Conservation (phyloP, 1,140 invertebrate genomes). For the Aphaenogaster rudis region DNA sequence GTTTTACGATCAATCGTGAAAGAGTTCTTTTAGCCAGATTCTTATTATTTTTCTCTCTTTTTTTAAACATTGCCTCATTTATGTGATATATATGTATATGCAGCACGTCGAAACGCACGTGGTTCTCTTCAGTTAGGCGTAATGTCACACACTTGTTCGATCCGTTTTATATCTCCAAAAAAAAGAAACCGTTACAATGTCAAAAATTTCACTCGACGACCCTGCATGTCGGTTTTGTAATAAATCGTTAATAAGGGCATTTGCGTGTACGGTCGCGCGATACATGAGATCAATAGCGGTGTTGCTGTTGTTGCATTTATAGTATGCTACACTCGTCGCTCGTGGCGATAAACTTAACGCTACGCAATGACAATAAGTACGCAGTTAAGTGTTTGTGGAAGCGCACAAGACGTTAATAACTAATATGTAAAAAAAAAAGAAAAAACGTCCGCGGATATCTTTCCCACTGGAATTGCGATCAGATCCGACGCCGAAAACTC, state of each 20-base stretch:
- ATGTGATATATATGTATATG: neutral
- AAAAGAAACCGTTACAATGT: constrained; percentile 15
- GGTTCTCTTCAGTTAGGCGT: neutral
- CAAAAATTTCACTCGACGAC: constrained; percentile 28
- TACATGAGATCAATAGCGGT: constrained; percentile 67
- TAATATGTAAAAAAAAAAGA: constrained; percentile 32
- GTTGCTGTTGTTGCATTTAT: constrained; percentile 27
- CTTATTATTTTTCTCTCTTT: neutral
- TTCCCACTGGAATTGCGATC: neutral
- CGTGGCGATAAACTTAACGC: constrained; percentile 57
- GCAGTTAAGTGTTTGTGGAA: constrained; percentile 51
- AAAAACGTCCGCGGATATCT: neutral
- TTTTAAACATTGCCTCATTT: constrained; percentile 11
- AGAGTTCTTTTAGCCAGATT: constrained; percentile 6
- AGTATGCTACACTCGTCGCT: constrained; percentile 29
- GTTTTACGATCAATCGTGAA: constrained; percentile 35
- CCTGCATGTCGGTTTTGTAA: neutral
- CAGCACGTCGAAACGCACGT: neutral
- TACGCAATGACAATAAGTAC: constrained; percentile 63
- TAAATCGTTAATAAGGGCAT: constrained; percentile 63
- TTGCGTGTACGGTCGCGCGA: constrained; percentile 69
- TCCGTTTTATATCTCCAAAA: constrained; percentile 1
- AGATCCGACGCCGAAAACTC: constrained; percentile 6
- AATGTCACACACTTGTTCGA: constrained; percentile 5
- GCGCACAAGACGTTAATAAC: constrained; percentile 51